phyloP scores from a whole-genome alignment of 2,113 vertebrate genomes.

The Australoheros scitulus region DNA sequence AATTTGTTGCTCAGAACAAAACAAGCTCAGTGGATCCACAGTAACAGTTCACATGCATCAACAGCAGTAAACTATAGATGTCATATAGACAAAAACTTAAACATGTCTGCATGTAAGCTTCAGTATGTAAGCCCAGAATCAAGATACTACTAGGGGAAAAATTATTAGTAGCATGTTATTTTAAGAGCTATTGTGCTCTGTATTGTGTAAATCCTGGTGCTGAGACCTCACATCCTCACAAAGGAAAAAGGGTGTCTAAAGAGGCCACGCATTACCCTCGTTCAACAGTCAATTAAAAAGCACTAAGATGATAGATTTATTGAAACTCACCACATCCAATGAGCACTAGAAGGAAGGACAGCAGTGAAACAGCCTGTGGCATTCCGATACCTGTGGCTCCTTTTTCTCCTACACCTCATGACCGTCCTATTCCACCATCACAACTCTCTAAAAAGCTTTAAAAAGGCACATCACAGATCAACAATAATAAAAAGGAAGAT shows the following conservation, averaged over 20 bases:
- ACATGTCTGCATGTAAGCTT: background rate
- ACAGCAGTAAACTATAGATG: background rate
- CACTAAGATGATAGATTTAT: background rate
- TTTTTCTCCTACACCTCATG: slow-evolving; percentile 86
- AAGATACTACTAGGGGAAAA: background rate
- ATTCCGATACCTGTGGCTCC: slow-evolving; percentile 87
- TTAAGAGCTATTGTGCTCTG: slow-evolving; percentile 15
- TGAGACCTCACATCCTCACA: slow-evolving; percentile 7
- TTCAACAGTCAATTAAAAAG: background rate
- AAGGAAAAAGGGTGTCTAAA: slow-evolving; percentile 1
- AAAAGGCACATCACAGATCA: slow-evolving; percentile 7
- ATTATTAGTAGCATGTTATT: slow-evolving; percentile 5
- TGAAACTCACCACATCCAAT: slow-evolving; percentile 88
- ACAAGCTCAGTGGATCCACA: background rate
- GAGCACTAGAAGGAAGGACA: slow-evolving; percentile 86
- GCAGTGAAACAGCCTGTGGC: slow-evolving; percentile 87
- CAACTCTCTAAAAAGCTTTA: slow-evolving; percentile 36
- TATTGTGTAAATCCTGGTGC: slow-evolving; percentile 22
- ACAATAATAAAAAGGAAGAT: background rate
- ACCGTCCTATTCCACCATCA: slow-evolving; percentile 73
- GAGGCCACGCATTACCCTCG: background rate
- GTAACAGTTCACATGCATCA: background rate
- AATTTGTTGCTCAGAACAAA: background rate
- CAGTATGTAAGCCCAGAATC: background rate
- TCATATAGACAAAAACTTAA: background rate